These are phyloP conservation scores for Carapus acus DNA, from an alignment of 2,797 vertebrate genomes.

Conservation along the genomic window DNA sequence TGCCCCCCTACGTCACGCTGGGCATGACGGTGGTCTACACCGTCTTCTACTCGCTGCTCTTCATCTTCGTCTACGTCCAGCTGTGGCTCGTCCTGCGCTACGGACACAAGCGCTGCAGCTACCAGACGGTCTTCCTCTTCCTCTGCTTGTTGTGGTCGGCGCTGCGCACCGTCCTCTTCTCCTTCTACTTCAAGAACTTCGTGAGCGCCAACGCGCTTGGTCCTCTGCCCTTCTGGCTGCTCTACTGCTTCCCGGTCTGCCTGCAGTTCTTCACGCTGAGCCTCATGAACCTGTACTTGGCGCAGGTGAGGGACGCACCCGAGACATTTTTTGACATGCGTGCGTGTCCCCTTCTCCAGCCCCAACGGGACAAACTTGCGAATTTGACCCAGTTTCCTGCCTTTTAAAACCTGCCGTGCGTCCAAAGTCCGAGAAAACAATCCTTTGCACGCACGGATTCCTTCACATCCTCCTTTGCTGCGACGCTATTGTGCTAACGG, in stretches of 20 bases:
- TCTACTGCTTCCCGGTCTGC: conserved; percentile 95
- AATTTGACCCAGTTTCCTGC: background rate
- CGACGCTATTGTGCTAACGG: too few relatives aligned
- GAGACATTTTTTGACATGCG: too few relatives aligned
- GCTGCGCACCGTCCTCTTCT: conserved; percentile 90
- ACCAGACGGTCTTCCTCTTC: conserved; percentile 94
- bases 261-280: conserved; percentile 98
- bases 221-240: conserved; percentile 93
- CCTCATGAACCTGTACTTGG: conserved; percentile 95
- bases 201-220: conserved; percentile 83
- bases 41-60: conserved; percentile 88
- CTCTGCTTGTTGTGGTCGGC: conserved; percentile 96
- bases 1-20: conserved; percentile 87
- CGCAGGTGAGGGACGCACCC: conserved; percentile 86
- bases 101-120: conserved; percentile 92
- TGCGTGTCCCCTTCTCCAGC: too few relatives aligned
- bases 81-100: conserved; percentile 93
- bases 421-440: too few relatives aligned
- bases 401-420: too few relatives aligned
- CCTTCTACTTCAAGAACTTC: conserved; percentile 94
- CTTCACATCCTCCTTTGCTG: too few relatives aligned
- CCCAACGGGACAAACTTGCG: too few relatives aligned
- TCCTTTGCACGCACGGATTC: too few relatives aligned
- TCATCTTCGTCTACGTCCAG: conserved; percentile 88
- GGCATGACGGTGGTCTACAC: conserved; percentile 91